Conservation (phyloP, 2,888 invertebrate species). For the Orgyia antiqua region DNA sequence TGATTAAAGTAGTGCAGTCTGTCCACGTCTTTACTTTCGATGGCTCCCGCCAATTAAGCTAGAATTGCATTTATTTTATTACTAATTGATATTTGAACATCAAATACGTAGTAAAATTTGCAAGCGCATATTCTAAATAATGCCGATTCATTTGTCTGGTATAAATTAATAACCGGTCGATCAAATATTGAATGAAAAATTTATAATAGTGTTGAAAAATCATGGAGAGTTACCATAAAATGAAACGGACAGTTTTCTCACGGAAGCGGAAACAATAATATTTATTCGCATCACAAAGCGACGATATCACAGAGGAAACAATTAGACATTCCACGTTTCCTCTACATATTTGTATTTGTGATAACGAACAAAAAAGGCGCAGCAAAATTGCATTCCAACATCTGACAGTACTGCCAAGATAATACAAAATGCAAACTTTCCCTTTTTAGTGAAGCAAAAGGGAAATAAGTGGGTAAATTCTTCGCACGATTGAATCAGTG, state of each 20-base stretch:
- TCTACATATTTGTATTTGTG: constrained; percentile 8
- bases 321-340: constrained; percentile 17
- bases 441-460: constrained; percentile 23
- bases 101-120: too few relatives aligned
- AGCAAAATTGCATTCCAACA: constrained; percentile 19
- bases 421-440: constrained; percentile 20
- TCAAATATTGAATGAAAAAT: too few relatives aligned
- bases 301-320: constrained; percentile 9
- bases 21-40: constrained; percentile 56
- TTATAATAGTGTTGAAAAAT: too few relatives aligned
- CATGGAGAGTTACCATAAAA: too few relatives aligned
- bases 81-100: too few relatives aligned
- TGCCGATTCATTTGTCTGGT: too few relatives aligned
- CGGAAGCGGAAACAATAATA: constrained; percentile 2
- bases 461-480: constrained; percentile 24
- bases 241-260: constrained; percentile 1
- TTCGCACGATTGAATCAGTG: constrained; percentile 15
- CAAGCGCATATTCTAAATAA: too few relatives aligned
- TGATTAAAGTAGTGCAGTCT: constrained; percentile 63
- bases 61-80: constrained; percentile 27
- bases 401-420: constrained; percentile 1
- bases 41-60: constrained; percentile 53
- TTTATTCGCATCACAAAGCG: constrained; percentile 1
- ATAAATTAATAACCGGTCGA: too few relatives aligned
- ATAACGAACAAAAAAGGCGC: constrained; percentile 11